Base-by-base conservation (phyloP, 1,140 invertebrate genomes). In the Macrobrachium nipponense region DNA sequence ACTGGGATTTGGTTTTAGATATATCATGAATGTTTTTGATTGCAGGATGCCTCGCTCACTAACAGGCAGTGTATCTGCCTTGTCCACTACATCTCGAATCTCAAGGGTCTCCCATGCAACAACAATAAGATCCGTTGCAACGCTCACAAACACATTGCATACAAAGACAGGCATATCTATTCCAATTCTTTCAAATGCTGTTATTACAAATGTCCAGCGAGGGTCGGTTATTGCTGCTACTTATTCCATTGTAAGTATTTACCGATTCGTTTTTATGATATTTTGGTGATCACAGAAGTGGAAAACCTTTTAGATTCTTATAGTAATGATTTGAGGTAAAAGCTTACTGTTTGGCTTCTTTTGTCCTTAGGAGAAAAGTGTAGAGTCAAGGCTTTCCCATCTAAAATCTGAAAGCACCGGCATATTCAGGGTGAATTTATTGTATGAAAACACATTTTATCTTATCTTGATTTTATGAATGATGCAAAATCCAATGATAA, bases 151-250 rank as follows among this genome's bases (percentile, higher is more conserved):
- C 23, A 87, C 84, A 5, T 80, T 89, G 51, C 61, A 89, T 11
- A 82, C 82, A 60, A 89, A 87, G 51, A 89, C 88, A 64, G 88
- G 88, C 17, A 64, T 89, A 10, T 84, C 77, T n/a, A 84, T 89
- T 23, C 91, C 91, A 27, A 90, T 91, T 80, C 88, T 91, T 11
- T 76, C 88, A 62, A 89, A 90, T 87, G 90, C 90, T 17, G 82
- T 89, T 43, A 89, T 90, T 75, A 90, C 90, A 23, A 90, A 91
- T 87, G 81, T 91, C 8, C 91, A 91, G 87, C 90, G 90, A 61
- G 91, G 90, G 15, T 90, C 90, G 62, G 90, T 91, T 68, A 80
- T 91, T 18, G 90, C 91, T 61, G 87, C 90, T 36, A 90, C 91
- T 70, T 91, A 89, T 85, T 89, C 90, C 27, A 86, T 91, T n/a